Percentiles rank a stretch among this genome's conserved stretches.
Conservation (phyloP, 1,140 invertebrate species). For the Oedothorax gibbosus region DNA sequence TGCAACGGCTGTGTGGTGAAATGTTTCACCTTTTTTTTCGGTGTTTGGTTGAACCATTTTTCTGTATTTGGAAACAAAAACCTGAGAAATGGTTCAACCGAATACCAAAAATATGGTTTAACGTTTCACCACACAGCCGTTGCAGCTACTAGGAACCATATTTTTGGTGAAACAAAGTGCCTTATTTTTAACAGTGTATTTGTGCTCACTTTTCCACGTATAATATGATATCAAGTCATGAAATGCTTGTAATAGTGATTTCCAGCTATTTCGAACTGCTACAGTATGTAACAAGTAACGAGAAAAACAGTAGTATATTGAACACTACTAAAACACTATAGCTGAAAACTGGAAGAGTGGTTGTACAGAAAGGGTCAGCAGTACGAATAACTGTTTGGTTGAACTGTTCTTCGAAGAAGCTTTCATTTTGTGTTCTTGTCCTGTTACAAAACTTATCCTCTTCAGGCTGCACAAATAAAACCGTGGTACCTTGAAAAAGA, state of each 20-base stretch:
- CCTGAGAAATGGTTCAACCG: too few relatives aligned
- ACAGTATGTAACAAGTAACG: conserved; percentile 37
- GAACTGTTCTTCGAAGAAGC: conserved; percentile 45
- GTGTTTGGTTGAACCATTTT: too few relatives aligned
- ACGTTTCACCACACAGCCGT: too few relatives aligned
- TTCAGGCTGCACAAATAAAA: conserved; percentile 41
- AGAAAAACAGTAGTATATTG: conserved; percentile 48
- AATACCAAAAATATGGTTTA: too few relatives aligned
- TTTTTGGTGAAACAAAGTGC: too few relatives aligned
- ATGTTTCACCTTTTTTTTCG: too few relatives aligned
- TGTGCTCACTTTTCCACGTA: too few relatives aligned
- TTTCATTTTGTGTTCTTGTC: conserved; percentile 42
- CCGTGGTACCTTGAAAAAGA: conserved; percentile 35
- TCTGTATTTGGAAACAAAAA: too few relatives aligned
- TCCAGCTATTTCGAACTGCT: conserved; percentile 14
- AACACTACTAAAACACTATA: conserved; percentile 45
- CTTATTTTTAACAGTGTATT: too few relatives aligned
- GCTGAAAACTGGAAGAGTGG: conserved; percentile 36
- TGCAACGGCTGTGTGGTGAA: too few relatives aligned
- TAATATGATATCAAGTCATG: too few relatives aligned
- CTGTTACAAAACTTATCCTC: conserved; percentile 34
- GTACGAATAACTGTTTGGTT: conserved; percentile 40
- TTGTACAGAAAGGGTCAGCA: conserved; percentile 45
- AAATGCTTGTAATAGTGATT: neutral
- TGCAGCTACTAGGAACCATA: too few relatives aligned